A percentile compares a stretch with the other conserved stretches of the same genome.
These are phyloP conservation scores for Leptosomus discolor DNA, from an alignment of 2,113 vertebrate species.

Conservation along the genomic window DNA sequence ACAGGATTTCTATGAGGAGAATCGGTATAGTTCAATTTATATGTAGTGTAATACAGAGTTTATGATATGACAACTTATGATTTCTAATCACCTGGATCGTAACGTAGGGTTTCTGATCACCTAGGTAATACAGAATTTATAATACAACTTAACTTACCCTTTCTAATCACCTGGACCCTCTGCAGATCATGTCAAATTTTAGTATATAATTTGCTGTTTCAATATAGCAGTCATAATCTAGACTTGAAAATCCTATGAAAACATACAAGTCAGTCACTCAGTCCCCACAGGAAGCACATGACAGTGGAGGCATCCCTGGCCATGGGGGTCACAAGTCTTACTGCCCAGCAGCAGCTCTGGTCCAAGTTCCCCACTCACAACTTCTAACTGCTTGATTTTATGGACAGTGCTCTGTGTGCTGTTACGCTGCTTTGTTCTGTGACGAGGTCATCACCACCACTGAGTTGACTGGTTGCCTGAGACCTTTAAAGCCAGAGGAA, in stretches of 20 bases:
- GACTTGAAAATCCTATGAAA: neutral
- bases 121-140: neutral
- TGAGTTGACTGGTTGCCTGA: neutral
- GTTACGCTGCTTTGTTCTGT: neutral
- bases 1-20: neutral
- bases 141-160: neutral
- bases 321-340: neutral
- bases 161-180: neutral
- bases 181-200: neutral
- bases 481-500: neutral
- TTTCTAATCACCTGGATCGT: neutral
- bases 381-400: neutral
- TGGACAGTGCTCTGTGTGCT: neutral
- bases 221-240: neutral
- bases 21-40: neutral
- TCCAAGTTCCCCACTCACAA: neutral
- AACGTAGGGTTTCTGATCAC: neutral
- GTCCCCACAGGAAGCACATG: neutral
- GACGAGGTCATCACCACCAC: fast-evolving
- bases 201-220: neutral
- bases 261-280: neutral
- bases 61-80: neutral
- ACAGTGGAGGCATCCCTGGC: neutral
- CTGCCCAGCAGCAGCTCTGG: neutral
- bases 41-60: neutral